A percentile compares a stretch with the other conserved stretches of the same genome.
Conservation (phyloP, 1,140 invertebrate species). For the Chrysoperla carnea region DNA sequence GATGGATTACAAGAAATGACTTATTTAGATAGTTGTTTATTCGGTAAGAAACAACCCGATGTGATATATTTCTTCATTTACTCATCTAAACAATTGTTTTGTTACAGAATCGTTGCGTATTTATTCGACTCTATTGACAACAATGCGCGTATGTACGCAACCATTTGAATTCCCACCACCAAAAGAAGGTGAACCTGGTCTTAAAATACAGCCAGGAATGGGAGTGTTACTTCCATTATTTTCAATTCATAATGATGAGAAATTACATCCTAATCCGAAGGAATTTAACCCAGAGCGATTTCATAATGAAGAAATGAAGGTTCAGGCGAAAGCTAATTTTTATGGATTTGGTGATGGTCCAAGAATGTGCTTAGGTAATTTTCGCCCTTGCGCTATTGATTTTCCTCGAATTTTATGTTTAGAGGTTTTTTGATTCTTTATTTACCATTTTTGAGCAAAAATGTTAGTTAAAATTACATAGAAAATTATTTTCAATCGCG, state of each 20-base stretch:
- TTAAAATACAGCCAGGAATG: slow-evolving; percentile 11
- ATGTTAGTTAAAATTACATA: too few relatives aligned
- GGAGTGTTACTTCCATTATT: slow-evolving; percentile 15
- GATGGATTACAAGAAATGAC: slow-evolving; percentile 31
- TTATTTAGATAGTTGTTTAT: slow-evolving; percentile 29
- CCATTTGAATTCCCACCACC: slow-evolving; percentile 11
- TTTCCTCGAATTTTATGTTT: too few relatives aligned
- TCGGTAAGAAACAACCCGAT: too few relatives aligned
- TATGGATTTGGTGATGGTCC: slow-evolving; percentile 33
- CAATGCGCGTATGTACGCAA: slow-evolving; percentile 14
- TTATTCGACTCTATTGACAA: slow-evolving; percentile 14
- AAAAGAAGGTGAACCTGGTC: slow-evolving; percentile 1
- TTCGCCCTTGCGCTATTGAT: too few relatives aligned
- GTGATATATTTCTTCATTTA: too few relatives aligned
- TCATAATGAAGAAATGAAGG: slow-evolving; percentile 12
- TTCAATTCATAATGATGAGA: slow-evolving; percentile 18
- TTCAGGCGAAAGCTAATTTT: slow-evolving; percentile 18
- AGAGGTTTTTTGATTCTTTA: too few relatives aligned
- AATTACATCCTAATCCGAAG: slow-evolving; percentile 32
- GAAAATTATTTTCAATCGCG: too few relatives aligned
- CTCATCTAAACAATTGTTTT: too few relatives aligned
- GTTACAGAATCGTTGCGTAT: slow-evolving; percentile 15
- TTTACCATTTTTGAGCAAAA: too few relatives aligned
- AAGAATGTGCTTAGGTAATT: slow-evolving; percentile 30
- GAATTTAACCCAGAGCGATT: slow-evolving; percentile 39